These are phyloP conservation scores for Montipora cactus DNA, from an alignment of 64 coral and sea anemone species.

Conservation along the genomic window DNA sequence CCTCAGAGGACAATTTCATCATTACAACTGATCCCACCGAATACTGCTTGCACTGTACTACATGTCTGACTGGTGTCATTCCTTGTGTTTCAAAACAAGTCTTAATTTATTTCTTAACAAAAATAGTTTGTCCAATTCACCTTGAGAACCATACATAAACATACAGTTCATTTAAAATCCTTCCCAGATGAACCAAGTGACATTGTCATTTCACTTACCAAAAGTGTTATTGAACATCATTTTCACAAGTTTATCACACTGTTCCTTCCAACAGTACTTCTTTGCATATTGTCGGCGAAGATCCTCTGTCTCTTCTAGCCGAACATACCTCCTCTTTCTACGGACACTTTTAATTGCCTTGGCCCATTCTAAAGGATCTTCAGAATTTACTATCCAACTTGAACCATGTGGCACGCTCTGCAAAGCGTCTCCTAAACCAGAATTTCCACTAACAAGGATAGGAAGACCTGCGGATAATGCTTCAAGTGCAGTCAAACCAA, in stretches of 20 bases:
- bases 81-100: too few relatives aligned
- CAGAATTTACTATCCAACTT: background rate
- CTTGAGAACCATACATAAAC: too few relatives aligned
- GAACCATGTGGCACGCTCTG: background rate
- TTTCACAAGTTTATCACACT: background rate
- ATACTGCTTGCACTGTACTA: too few relatives aligned
- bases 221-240: background rate
- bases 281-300: background rate
- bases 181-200: too few relatives aligned
- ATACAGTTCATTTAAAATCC: too few relatives aligned
- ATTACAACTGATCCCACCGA: too few relatives aligned
- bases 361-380: slow-evolving; percentile 12
- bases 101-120: too few relatives aligned
- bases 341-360: background rate
- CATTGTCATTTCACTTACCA: background rate
- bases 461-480: slow-evolving; percentile 36
- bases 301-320: background rate
- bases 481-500: slow-evolving; percentile 2
- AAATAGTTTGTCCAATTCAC: too few relatives aligned
- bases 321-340: background rate
- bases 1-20: too few relatives aligned
- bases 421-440: slow-evolving; percentile 2
- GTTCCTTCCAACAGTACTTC: background rate
- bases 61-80: too few relatives aligned
- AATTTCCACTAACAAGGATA: slow-evolving; percentile 31